Evolutionary conservation across 1,140 invertebrate species (phyloP), one percentile per base, ranked within the genome.

Genomic region (Chymomyza costata): DNA sequence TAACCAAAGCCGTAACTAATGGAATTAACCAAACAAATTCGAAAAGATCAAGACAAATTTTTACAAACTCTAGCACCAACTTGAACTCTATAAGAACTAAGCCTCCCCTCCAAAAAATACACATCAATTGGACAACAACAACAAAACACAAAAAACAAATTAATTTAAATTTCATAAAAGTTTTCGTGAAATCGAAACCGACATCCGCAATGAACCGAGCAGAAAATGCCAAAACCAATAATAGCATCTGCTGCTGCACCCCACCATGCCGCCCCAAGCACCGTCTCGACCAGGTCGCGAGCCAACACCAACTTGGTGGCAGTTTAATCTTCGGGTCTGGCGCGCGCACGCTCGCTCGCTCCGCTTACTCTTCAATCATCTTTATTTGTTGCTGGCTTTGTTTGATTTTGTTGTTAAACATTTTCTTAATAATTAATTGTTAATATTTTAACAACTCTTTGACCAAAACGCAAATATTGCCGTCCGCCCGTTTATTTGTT

Each of bases 391-490:
- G 11, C 34, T 41, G 30, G 31, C 14, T 13, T 46, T 52, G 25
- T 49, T 48, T 48, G 35, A 34, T 56, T 49, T 44, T 55, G 58
- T 38, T 69, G 65, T 50, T 76, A 62, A 76, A 62, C 45, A 61
- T 74, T 68, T 78, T 67, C 58, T 64, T 38, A 64, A 67, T 65
- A 68, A 81, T 80, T 80, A 80, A 80, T 80, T 80, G 69, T 65
- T 73, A 80, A 73, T 80, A 80, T 68, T 63, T 80, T 60, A 80
- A 73, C 73, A 80, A 67, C 62, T 65, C 66, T 58, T 50, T 37
- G 53, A 17, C 30, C 51, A 54, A 53, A 61, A 51, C 48, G 21
- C 44, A 62, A 47, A 40, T 39, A 53, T 45, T 37, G 32, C 32
- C 49, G 49, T 44, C 63, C 59, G 32, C 50, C 31, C 45, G 31